Evolutionary conservation across 2,797 vertebrate genomes (phyloP).

Genomic region (Smutsia temminckii): DNA sequence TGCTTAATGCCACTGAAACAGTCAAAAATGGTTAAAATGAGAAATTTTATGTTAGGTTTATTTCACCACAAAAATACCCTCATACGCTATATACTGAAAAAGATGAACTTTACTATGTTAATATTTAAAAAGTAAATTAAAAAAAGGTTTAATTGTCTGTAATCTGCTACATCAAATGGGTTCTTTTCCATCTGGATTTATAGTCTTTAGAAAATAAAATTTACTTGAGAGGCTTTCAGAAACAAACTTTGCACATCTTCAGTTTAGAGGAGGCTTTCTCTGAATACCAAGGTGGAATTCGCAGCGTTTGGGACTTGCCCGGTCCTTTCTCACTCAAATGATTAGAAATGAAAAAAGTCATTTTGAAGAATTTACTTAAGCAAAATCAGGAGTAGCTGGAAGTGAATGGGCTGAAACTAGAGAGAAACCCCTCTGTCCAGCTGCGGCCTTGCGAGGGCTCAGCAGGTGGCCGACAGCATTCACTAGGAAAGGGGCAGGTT

Average conservation of each 20-base stretch:
- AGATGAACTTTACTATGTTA: too few species aligned
- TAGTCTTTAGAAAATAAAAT: not conserved
- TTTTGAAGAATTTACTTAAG: constrained; percentile 24
- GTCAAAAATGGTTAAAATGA: too few species aligned
- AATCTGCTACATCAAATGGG: not conserved
- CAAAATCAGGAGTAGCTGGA: constrained; percentile 49
- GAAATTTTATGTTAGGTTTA: too few species aligned
- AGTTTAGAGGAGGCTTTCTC: not conserved
- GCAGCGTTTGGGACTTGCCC: not conserved
- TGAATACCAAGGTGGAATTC: not conserved
- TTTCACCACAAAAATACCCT: too few species aligned
- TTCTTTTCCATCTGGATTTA: not conserved
- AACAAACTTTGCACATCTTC: not conserved
- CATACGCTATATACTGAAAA: too few species aligned
- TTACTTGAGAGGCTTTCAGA: not conserved
- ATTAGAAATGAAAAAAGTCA: constrained; percentile 46
- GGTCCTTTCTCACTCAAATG: not conserved
- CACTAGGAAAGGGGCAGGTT: not conserved
- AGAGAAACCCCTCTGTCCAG: constrained; percentile 54
- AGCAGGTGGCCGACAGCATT: constrained; percentile 42
- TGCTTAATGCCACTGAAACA: too few species aligned
- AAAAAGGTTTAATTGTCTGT: not conserved
- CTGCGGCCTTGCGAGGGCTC: constrained; percentile 26
- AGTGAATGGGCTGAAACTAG: constrained; percentile 33
- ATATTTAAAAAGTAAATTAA: too few species aligned